A percentile compares a stretch with the other conserved stretches of the same genome.
Conservation (phyloP, 1,140 invertebrate species). For the Leptinotarsa defecta region DNA sequence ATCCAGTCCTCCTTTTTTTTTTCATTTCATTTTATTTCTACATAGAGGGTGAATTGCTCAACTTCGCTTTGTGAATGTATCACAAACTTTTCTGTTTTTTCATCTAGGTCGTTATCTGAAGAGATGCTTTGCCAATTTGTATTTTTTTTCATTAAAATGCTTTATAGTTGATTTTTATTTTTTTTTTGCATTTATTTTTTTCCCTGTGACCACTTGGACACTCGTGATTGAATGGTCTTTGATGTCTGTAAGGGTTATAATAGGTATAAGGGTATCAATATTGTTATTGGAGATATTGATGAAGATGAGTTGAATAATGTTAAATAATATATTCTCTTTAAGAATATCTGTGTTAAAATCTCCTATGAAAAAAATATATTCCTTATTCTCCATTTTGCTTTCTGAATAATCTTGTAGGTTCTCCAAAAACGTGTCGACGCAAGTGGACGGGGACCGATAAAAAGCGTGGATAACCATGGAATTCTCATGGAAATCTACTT, state of each 20-base stretch:
- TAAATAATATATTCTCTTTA: background rate
- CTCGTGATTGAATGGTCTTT: background rate
- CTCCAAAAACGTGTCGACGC: background rate
- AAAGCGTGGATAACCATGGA: too few relatives aligned
- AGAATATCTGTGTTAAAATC: background rate
- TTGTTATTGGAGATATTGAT: background rate
- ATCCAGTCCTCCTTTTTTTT: background rate
- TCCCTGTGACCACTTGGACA: background rate
- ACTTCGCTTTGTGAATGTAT: background rate
- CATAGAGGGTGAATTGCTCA: background rate
- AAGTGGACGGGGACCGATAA: background rate
- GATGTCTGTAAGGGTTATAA: background rate
- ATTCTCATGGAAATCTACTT: too few relatives aligned
- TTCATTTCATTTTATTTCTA: background rate
- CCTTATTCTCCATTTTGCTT: background rate
- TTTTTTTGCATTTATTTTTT: background rate
- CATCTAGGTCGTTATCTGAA: background rate
- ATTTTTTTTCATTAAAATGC: background rate
- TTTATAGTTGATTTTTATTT: background rate
- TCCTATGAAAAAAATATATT: background rate
- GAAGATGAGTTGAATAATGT: background rate
- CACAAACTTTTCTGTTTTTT: background rate
- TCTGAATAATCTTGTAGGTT: slow-evolving; percentile 36
- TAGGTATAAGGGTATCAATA: background rate
- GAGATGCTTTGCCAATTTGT: background rate